A percentile compares a stretch with the other conserved stretches of the same genome.
Evolutionary conservation across 2,797 vertebrate genomes (phyloP).

Genomic region (Acrossocheilus fasciatus): DNA sequence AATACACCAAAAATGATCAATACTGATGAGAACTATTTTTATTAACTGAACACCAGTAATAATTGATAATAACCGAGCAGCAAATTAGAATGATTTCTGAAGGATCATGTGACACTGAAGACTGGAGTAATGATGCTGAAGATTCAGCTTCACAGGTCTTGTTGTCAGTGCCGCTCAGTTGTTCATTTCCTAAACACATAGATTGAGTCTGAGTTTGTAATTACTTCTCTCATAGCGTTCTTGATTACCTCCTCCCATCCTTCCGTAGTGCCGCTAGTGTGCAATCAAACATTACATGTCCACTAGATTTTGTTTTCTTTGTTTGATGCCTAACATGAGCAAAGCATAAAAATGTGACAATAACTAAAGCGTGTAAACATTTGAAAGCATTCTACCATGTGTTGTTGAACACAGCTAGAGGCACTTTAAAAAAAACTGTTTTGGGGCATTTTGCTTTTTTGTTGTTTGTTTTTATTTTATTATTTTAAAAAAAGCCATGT

Average conservation of each 20-base stretch:
- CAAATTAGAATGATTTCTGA: not conserved
- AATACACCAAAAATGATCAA: not conserved
- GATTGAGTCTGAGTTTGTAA: conserved; percentile 6
- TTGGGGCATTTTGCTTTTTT: not conserved
- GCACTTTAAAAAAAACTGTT: not conserved
- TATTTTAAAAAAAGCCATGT: not conserved
- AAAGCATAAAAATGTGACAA: not conserved
- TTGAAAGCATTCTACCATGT: not conserved
- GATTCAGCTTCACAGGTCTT: not conserved
- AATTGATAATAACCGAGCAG: not conserved
- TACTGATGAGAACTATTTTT: not conserved
- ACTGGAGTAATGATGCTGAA: not conserved
- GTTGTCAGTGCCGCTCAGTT: not conserved
- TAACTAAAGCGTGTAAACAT: not conserved
- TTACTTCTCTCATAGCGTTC: not conserved
- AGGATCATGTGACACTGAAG: not conserved
- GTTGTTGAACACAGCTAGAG: not conserved
- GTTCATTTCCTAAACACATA: conserved; percentile 1
- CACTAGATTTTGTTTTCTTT: not conserved
- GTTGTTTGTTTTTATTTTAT: not conserved
- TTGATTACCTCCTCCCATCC: conserved; percentile 30
- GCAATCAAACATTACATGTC: conserved; percentile 34
- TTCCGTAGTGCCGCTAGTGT: not conserved
- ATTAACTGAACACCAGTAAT: not conserved
- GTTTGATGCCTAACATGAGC: conserved; percentile 8